These are phyloP conservation scores for Cheiracanthium punctorium DNA, from an alignment of 2,888 invertebrate species.

Conservation along the genomic window DNA sequence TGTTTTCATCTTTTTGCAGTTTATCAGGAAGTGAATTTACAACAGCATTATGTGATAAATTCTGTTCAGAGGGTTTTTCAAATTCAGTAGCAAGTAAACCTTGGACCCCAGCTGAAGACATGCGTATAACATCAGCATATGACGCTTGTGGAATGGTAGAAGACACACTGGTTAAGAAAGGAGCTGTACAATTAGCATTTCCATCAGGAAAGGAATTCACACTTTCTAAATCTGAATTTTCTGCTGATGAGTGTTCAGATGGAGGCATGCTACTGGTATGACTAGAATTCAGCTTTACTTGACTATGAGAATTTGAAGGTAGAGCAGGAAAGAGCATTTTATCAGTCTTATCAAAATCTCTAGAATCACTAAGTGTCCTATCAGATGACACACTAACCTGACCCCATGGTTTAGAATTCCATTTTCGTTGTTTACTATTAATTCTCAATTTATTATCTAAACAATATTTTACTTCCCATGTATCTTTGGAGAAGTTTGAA, in stretches of 20 bases:
- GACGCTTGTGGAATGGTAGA: slow-evolving; percentile 80
- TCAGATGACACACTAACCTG: slow-evolving; percentile 13
- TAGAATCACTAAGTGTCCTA: slow-evolving; percentile 14
- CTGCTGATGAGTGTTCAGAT: slow-evolving; percentile 86
- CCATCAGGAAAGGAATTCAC: slow-evolving; percentile 87
- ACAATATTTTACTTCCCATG: slow-evolving; percentile 35
- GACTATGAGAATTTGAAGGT: slow-evolving; percentile 41
- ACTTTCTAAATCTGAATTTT: slow-evolving; percentile 86
- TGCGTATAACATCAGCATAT: slow-evolving; percentile 87
- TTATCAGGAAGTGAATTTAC: slow-evolving; percentile 15
- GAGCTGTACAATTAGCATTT: background rate
- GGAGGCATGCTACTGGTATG: slow-evolving; percentile 85
- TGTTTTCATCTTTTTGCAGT: slow-evolving; percentile 39
- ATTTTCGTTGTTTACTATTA: slow-evolving; percentile 30
- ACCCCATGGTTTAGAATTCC: slow-evolving; percentile 35
- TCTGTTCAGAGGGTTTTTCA: slow-evolving; percentile 21
- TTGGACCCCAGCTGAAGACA: slow-evolving; percentile 55
- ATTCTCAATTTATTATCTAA: slow-evolving; percentile 34
- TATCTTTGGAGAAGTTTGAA: slow-evolving; percentile 26
- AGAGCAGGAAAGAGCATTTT: slow-evolving; percentile 60
- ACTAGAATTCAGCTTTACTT: slow-evolving; percentile 41
- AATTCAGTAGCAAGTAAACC: slow-evolving; percentile 19
- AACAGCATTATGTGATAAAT: background rate
- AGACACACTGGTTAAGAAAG: slow-evolving; percentile 50
- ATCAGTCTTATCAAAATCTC: slow-evolving; percentile 32